Evolutionary conservation across 1,140 invertebrate species (phyloP).

Genomic region (Brachionus paranguensis): DNA sequence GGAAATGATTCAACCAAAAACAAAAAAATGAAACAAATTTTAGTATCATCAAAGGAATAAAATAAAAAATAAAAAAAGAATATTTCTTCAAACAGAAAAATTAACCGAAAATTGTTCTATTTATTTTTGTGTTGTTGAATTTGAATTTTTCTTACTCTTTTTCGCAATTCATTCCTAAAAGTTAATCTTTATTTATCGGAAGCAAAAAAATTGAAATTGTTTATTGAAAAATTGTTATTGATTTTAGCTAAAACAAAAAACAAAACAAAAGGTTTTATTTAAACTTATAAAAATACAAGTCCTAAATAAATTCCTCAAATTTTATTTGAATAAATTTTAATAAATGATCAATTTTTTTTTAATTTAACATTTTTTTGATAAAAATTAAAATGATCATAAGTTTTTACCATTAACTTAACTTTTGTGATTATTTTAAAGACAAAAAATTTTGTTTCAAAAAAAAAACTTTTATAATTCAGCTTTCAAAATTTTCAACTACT

Average conservation of each 20-base stretch:
- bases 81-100: background rate
- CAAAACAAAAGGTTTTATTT: background rate
- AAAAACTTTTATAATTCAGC: background rate
- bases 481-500: background rate
- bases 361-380: too few relatives aligned
- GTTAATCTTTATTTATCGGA: background rate
- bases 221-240: background rate
- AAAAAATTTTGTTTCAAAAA: background rate
- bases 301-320: background rate
- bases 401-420: background rate
- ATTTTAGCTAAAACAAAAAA: background rate
- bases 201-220: background rate
- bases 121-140: background rate
- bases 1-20: slow-evolving; percentile 18
- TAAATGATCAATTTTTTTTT: background rate
- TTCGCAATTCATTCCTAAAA: background rate
- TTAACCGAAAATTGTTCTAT: background rate
- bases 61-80: background rate
- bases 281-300: too few relatives aligned
- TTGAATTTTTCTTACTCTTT: background rate
- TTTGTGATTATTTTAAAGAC: background rate
- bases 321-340: background rate
- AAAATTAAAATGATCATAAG: background rate
- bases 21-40: background rate
- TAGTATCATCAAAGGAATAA: background rate